phyloP scores from a whole-genome alignment of 2,113 vertebrate species.

The Ochotona curzoniae region DNA sequence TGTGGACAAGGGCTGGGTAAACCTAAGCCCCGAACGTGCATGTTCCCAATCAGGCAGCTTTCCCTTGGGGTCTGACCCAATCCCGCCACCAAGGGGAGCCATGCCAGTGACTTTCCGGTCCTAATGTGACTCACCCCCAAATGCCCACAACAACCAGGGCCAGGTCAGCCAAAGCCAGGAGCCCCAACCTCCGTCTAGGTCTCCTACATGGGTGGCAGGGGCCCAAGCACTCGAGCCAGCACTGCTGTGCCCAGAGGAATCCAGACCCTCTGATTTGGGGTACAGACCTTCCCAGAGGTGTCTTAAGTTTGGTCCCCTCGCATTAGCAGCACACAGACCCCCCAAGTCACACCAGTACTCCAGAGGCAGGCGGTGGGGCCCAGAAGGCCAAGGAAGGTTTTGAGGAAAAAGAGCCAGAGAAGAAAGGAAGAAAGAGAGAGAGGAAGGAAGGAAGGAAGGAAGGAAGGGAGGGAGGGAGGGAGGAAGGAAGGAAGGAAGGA shows the following conservation, averaged over 20 bases:
- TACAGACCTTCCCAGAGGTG: no score
- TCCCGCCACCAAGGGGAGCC: background rate
- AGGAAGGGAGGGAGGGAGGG: background rate
- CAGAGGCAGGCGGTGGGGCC: background rate
- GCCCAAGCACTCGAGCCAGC: no score
- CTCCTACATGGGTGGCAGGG: no score
- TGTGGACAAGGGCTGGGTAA: background rate
- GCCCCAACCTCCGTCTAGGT: no score
- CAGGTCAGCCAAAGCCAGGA: no score
- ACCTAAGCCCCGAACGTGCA: fast-evolving
- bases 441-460: background rate
- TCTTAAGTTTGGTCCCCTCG: no score
- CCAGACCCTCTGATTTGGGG: no score
- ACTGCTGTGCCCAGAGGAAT: no score
- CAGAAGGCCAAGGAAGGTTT: background rate
- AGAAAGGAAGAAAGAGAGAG: background rate
- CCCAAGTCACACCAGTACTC: background rate
- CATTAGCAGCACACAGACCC: background rate
- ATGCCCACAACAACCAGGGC: no score
- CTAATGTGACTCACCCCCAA: no score
- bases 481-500: background rate
- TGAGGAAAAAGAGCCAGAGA: background rate
- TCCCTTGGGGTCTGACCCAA: fast-evolving
- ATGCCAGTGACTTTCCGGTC: background rate
- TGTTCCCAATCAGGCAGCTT: background rate